These are phyloP conservation scores for Melieria picta DNA, from an alignment of 2,888 invertebrate genomes.

Conservation along the genomic window DNA sequence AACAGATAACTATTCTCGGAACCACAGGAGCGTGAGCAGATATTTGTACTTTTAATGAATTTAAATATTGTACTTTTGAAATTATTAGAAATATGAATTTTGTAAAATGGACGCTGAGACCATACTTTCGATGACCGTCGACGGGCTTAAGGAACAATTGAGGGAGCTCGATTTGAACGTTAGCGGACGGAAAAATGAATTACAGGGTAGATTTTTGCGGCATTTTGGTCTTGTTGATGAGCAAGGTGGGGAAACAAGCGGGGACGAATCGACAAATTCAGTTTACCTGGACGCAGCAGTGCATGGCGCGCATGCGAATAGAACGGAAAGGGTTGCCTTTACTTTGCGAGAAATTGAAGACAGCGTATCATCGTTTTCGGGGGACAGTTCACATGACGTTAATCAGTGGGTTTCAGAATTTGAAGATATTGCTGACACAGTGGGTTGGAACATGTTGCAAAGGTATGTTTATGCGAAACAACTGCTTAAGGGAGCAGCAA, in stretches of 20 bases:
- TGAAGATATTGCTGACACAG: constrained; percentile 26
- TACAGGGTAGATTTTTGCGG: constrained; percentile 1
- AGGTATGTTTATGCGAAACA: background rate
- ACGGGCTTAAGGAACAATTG: constrained; percentile 6
- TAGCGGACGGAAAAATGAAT: background rate
- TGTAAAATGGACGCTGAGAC: background rate
- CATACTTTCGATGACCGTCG: background rate
- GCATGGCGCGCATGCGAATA: background rate
- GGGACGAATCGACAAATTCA: background rate
- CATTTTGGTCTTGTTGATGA: constrained; percentile 3
- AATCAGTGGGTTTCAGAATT: constrained; percentile 11
- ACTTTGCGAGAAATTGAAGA: constrained; percentile 10
- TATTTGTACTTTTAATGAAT: too few relatives aligned
- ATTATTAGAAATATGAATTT: too few relatives aligned
- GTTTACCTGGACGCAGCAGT: background rate
- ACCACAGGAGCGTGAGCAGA: too few relatives aligned
- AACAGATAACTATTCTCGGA: too few relatives aligned
- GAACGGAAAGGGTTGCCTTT: background rate
- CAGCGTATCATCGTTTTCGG: constrained; percentile 9
- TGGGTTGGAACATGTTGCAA: constrained; percentile 27
- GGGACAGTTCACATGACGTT: background rate
- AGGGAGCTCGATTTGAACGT: constrained; percentile 4
- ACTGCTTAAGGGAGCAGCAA: constrained; percentile 24
- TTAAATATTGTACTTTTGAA: too few relatives aligned
- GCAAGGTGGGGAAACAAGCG: background rate